Percentiles rank a stretch among this genome's conserved stretches.
Evolutionary conservation across 2,888 invertebrate species (phyloP).

Genomic region (Campoletis raptor): DNA sequence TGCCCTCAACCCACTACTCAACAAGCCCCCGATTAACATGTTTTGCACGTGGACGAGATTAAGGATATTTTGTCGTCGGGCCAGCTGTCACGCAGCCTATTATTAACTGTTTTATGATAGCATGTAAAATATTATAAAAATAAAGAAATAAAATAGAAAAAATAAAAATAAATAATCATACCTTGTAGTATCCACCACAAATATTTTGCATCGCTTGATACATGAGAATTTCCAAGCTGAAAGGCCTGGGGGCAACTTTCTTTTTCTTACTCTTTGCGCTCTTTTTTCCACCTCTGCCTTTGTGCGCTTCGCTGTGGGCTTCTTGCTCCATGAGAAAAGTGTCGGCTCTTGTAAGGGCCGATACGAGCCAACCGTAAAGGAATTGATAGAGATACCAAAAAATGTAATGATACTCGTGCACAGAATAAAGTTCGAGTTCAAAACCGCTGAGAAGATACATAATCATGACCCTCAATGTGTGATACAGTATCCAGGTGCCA

Average conservation of each 20-base stretch:
- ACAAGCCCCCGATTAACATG: no score
- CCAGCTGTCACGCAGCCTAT: no score
- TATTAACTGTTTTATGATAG: no score
- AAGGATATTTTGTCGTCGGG: no score
- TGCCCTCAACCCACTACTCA: no score
- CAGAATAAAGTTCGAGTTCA: slow-evolving; percentile 97
- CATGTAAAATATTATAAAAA: background rate
- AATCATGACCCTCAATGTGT: slow-evolving; percentile 96
- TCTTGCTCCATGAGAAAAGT: slow-evolving; percentile 93
- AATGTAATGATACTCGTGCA: slow-evolving; percentile 98
- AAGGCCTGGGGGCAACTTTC: slow-evolving; percentile 89
- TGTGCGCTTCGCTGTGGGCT: slow-evolving; percentile 85
- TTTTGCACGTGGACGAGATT: no score
- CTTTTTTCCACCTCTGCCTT: slow-evolving; percentile 85
- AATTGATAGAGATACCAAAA: slow-evolving; percentile 99
- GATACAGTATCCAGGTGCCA: slow-evolving; percentile 98
- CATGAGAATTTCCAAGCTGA: slow-evolving; percentile 93
- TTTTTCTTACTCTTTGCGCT: slow-evolving; percentile 89
- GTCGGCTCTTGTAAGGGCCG: slow-evolving; percentile 95
- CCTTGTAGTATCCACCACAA: slow-evolving; percentile 98
- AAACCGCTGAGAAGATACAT: slow-evolving; percentile 97
- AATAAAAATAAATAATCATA: slow-evolving; percentile 77
- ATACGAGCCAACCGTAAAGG: slow-evolving; percentile 96
- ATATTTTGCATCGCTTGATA: slow-evolving; percentile 97
- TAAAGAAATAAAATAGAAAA: slow-evolving; percentile 23